Percentiles rank a stretch among this genome's conserved stretches.
These are phyloP conservation scores for Leptopilina myrica DNA, from an alignment of 2,888 invertebrate species.

Conservation along the genomic window DNA sequence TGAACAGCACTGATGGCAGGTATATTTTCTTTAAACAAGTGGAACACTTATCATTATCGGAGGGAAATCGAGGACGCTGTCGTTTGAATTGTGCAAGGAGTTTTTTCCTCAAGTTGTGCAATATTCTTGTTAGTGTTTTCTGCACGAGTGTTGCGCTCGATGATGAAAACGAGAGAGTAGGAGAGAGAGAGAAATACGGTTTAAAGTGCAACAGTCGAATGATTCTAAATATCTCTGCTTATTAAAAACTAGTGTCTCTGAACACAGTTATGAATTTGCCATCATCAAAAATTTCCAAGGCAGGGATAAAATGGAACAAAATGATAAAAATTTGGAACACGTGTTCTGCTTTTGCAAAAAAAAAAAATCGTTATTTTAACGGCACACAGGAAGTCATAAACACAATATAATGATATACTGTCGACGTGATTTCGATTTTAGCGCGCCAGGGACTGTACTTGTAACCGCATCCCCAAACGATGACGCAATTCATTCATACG, in stretches of 20 bases:
- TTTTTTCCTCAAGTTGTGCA: slow-evolving; percentile 20
- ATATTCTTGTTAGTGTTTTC: slow-evolving; percentile 23
- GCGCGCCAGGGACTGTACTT: slow-evolving; percentile 48
- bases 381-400: slow-evolving; percentile 36
- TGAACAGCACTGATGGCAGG: not conserved
- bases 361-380: slow-evolving; percentile 7
- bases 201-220: slow-evolving; percentile 20
- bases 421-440: slow-evolving; percentile 55
- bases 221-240: not conserved
- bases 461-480: slow-evolving; percentile 57
- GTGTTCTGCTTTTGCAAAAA: not conserved
- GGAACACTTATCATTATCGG: not conserved
- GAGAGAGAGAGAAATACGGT: not conserved
- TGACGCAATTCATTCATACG: slow-evolving; percentile 74
- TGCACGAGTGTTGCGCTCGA: not conserved
- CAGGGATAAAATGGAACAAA: not conserved
- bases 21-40: slow-evolving; percentile 2
- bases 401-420: slow-evolving; percentile 12
- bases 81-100: slow-evolving; percentile 37
- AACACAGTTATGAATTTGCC: too few species aligned
- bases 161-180: not conserved
- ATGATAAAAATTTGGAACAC: not conserved
- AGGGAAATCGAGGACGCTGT: slow-evolving; percentile 28
- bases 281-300: not conserved
- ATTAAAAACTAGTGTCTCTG: too few species aligned